Conservation (phyloP, 23 tunicate species). For the Styela plicata region DNA sequence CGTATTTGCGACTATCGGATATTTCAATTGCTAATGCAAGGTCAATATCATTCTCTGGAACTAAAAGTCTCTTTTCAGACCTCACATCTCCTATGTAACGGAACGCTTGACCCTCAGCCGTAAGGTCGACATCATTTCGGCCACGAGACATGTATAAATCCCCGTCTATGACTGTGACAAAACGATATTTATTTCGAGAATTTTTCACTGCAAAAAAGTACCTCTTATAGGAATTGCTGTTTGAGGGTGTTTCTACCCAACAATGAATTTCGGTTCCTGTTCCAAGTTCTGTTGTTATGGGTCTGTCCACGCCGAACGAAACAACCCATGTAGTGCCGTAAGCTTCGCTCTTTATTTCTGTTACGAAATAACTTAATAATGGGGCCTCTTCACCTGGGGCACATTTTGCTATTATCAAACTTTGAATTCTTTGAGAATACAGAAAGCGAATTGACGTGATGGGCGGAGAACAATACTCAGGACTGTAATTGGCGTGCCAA, state of each 20-base stretch:
- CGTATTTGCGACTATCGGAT: background rate
- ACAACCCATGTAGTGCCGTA: background rate
- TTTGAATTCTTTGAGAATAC: background rate
- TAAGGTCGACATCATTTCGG: background rate
- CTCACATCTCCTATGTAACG: background rate
- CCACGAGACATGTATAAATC: background rate
- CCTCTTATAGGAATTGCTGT: background rate
- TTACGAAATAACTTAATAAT: background rate
- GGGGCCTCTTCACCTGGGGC: background rate
- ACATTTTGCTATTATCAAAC: background rate
- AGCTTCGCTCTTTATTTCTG: background rate
- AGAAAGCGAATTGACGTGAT: background rate
- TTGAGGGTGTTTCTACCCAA: background rate
- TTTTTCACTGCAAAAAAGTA: background rate
- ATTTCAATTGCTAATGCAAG: background rate
- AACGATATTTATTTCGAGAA: background rate
- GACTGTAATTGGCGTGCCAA: background rate
- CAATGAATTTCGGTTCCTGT: background rate
- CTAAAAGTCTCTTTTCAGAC: background rate
- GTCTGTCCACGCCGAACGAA: background rate
- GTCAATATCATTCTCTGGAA: background rate
- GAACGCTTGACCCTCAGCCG: background rate
- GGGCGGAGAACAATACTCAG: background rate
- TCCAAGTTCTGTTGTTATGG: background rate
- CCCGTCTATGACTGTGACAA: background rate